Base-by-base conservation (phyloP, 2,113 vertebrate genomes). In the Xenotilapia flavipinnis region DNA sequence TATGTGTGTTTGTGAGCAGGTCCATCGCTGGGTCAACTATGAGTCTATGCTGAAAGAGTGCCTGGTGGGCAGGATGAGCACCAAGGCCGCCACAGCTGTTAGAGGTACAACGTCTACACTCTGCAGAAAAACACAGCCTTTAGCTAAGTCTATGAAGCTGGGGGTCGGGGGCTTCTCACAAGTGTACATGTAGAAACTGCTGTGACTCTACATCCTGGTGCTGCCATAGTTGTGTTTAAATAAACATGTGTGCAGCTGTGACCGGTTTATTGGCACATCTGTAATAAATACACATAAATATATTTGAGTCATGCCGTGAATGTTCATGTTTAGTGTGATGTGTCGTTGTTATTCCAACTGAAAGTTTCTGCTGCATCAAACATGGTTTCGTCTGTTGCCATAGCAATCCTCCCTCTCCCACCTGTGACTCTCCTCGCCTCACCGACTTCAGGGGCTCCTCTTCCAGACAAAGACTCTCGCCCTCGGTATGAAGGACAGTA, bases 11-110 rank as follows among this genome's bases (percentile, higher is more conserved):
- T 91, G 56, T 86, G 62, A 21, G n/a, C 55, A 99, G 99, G 97
- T 99, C 87, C 98, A 99, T 94, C 97, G 98, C 3, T 99, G 99
- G 99, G 99, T 99, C 54, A 99, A 99, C 92, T 99, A 99, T 80
- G 98, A 99, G 91, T 99, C 98, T 3, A 99, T 99, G 98, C 89
- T 99, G 92, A 99, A 98, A 90, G 98, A 98, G 86, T 99, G 99
- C 86, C 95, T 99, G 70, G 97, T 99, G 85, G 99, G 98, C 54
- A 98, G 97, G 92, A 98, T 99, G 97, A 96, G 97, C 53, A 87
- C 96, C 11, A 98, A 98, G 56, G 84, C 91, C 80, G 4, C 88
- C 28, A 13, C 94, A 84, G 68, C 89, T 83, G 28, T 89, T 26
- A 98, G 97, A 98, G 98, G 99, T 99, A 95, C 33, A 70, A n/a